Evolutionary conservation across 2,113 vertebrate genomes (phyloP).

Genomic region (Stegostoma tigrinum): DNA sequence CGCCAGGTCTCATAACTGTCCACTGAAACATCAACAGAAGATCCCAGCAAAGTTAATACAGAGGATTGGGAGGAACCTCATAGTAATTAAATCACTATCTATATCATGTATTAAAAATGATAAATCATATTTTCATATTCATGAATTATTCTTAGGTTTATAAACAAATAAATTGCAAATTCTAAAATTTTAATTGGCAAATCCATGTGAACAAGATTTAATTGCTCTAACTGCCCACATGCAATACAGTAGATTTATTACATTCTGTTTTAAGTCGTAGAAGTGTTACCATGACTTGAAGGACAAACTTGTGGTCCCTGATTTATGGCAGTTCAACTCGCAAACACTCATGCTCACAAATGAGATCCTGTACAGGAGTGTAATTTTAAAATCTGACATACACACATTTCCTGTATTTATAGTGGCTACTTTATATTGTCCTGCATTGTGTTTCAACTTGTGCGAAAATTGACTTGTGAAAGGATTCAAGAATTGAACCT

Average conservation of each 20-base stretch:
- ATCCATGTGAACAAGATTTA: background rate
- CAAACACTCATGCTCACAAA: too few species aligned
- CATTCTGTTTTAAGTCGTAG: background rate
- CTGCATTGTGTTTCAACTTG: too few species aligned
- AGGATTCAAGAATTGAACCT: too few species aligned
- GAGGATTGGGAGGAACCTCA: background rate
- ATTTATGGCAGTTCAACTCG: too few species aligned
- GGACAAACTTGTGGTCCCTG: background rate
- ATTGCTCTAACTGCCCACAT: background rate
- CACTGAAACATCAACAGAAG: background rate
- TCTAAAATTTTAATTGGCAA: background rate
- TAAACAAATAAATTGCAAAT: background rate
- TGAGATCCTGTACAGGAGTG: too few species aligned
- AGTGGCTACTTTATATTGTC: too few species aligned
- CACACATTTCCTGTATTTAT: too few species aligned
- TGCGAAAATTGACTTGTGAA: too few species aligned
- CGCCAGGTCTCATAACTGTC: background rate
- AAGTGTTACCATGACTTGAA: background rate
- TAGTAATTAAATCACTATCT: background rate
- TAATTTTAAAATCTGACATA: too few species aligned
- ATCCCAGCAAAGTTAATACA: background rate
- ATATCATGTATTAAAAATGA: background rate
- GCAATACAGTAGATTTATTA: background rate
- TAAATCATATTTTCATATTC: background rate
- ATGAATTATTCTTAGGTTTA: background rate